Evolutionary conservation across 92 coral and sea anemone genomes (phyloP).

Genomic region (Meandrina meandrites): DNA sequence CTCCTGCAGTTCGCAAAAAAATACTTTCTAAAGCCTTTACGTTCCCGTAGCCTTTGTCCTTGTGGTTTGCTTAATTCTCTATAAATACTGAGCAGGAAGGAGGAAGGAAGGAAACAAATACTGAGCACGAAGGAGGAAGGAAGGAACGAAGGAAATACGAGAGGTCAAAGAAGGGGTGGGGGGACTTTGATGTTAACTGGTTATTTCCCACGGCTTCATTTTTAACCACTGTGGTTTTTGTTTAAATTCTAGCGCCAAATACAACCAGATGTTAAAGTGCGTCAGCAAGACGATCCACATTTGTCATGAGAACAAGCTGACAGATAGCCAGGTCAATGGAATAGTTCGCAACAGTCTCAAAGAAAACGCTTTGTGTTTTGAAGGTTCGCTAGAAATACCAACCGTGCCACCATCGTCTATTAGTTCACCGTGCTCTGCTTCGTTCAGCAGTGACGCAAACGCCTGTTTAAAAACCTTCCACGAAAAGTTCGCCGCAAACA

Average conservation of each 20-base stretch:
- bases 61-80: no score
- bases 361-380: not conserved
- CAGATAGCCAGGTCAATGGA: not conserved
- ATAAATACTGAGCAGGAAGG: not conserved
- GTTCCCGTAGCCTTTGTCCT: no score
- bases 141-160: not conserved
- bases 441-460: not conserved
- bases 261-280: not conserved
- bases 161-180: no score
- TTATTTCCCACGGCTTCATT: no score
- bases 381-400: not conserved
- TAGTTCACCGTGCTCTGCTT: not conserved
- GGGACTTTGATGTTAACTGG: no score
- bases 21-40: no score
- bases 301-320: not conserved
- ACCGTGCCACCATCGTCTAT: not conserved
- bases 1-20: no score
- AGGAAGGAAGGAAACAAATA: no score
- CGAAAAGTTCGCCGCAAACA: not conserved
- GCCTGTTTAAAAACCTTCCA: not conserved
- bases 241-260: not conserved
- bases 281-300: not conserved
- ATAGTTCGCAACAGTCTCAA: not conserved
- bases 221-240: not conserved
- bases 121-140: no score